Evolutionary conservation across 2,797 vertebrate species (phyloP), one percentile per base, ranked within the genome.

Genomic region (Acestrorhynchus altus): DNA sequence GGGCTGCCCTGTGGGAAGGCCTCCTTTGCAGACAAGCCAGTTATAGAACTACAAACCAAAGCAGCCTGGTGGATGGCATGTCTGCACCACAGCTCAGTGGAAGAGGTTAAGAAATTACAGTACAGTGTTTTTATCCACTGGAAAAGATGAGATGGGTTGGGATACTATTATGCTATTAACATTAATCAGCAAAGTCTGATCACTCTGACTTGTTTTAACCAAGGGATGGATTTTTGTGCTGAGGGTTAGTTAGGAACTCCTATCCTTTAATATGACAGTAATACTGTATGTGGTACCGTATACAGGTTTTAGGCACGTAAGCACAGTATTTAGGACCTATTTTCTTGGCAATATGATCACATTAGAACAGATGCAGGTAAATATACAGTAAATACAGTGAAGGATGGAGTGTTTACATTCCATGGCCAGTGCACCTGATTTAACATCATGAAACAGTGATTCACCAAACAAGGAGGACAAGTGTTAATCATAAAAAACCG

Each of bases 1-100:
- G 52, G 56, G 74, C 77, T 73, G 74, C 73, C 73, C 68, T 31
- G 46, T 69, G 74, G 64, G 67, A 78, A 70, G 54, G 31, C 20
- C 61, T 72, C 66, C 57, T 70, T 66, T 47, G 39, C 54, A 28
- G 35, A 44, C 76, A 49, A 47, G 20, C 59, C 46, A 59, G 39
- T 76, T 74, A 59, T 51, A 67, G 74, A 74, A 46, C 46, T 42
- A 39, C 16, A 20, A 4, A 60, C 35, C 67, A 49, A 16, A 49
- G 42, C 42, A 67, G 22, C 40, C 13, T 81, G 74, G 56, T 72
- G 51, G 67, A 76, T 66, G 69, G 68, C 51, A 46, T 71, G 79
- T 72, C 61, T 81, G 28, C 56, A 47, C 26, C 60, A 57, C 35
- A 72, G 63, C 47, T 9, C 64, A 74, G 70, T 61, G 61, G 63